These are phyloP conservation scores for Antitype chi DNA, from an alignment of 2,888 invertebrate genomes.

Conservation along the genomic window DNA sequence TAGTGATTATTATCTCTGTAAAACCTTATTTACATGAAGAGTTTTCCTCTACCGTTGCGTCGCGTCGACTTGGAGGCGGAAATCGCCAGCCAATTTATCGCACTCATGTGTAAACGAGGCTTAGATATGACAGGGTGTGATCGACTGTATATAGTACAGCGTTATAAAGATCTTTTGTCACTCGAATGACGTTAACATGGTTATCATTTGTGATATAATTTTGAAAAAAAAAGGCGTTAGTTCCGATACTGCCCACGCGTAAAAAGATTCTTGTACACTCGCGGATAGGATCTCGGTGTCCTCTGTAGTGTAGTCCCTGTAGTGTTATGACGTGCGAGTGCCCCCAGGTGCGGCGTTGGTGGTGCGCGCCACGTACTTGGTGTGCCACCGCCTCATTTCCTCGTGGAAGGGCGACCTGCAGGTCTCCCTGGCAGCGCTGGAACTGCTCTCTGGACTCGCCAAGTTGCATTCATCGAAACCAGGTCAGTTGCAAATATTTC, in stretches of 20 bases:
- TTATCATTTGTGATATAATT: background rate
- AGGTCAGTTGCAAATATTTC: constrained; percentile 90
- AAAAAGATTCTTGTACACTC: background rate
- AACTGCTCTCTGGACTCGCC: constrained; percentile 97
- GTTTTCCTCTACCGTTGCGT: too few relatives aligned
- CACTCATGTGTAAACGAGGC: background rate
- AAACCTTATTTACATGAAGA: constrained; percentile 7
- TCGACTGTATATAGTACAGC: constrained; percentile 14
- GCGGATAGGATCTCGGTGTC: background rate
- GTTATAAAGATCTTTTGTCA: background rate
- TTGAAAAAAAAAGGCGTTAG: background rate
- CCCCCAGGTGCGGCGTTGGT: constrained; percentile 93
- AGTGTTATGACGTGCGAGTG: constrained; percentile 35
- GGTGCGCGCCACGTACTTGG: constrained; percentile 97
- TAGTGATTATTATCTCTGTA: background rate
- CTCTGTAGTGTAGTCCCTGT: background rate
- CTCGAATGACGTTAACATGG: background rate
- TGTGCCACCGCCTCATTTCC: constrained; percentile 98
- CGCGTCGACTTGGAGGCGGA: background rate
- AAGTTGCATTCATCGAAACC: constrained; percentile 97
- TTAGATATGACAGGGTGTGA: background rate
- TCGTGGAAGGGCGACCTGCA: constrained; percentile 99
- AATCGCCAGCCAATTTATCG: background rate
- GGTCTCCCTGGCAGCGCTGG: constrained; percentile 97
- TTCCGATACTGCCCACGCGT: background rate